Evolutionary conservation across 2,797 vertebrate species (phyloP).

Genomic region (Sebastes oblongus): DNA sequence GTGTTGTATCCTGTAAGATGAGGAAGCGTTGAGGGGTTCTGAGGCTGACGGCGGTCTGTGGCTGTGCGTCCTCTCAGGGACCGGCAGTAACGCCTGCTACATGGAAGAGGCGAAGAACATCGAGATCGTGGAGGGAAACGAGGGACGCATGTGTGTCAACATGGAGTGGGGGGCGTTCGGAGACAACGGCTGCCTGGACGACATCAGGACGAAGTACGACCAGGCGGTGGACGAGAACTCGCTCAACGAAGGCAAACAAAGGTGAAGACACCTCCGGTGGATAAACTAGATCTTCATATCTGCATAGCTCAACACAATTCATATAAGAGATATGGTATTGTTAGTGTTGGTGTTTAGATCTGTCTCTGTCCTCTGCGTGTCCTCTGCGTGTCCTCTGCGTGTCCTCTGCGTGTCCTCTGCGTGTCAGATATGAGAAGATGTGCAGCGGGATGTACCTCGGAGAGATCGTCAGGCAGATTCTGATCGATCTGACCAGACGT

Average conservation of each 20-base stretch:
- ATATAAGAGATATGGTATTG: not conserved
- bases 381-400: not conserved
- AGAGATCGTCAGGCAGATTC: constrained; percentile 96
- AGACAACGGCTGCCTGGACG: constrained; percentile 96
- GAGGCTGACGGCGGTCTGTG: not conserved
- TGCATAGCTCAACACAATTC: not conserved
- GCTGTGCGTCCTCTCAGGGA: constrained; percentile 82
- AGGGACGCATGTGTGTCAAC: constrained; percentile 96
- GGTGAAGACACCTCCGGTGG: constrained; percentile 71
- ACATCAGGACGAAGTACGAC: constrained; percentile 94
- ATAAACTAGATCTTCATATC: not conserved
- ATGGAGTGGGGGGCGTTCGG: constrained; percentile 99
- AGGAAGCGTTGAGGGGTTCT: not conserved
- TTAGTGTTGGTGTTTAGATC: not conserved
- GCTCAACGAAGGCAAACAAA: constrained; percentile 95
- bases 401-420: rapidly evolving
- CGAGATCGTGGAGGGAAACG: constrained; percentile 88
- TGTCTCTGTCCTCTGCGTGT: not conserved
- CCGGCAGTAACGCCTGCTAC: constrained; percentile 97
- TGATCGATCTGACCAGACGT: constrained; percentile 94
- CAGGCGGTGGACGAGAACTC: constrained; percentile 94
- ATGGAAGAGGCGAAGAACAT: constrained; percentile 96
- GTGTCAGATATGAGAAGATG: constrained; percentile 95
- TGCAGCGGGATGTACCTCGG: constrained; percentile 99
- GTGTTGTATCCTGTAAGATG: not conserved